These are phyloP conservation scores for Nemotelus pantherinus DNA, from an alignment of 2,888 invertebrate species.

Conservation along the genomic window DNA sequence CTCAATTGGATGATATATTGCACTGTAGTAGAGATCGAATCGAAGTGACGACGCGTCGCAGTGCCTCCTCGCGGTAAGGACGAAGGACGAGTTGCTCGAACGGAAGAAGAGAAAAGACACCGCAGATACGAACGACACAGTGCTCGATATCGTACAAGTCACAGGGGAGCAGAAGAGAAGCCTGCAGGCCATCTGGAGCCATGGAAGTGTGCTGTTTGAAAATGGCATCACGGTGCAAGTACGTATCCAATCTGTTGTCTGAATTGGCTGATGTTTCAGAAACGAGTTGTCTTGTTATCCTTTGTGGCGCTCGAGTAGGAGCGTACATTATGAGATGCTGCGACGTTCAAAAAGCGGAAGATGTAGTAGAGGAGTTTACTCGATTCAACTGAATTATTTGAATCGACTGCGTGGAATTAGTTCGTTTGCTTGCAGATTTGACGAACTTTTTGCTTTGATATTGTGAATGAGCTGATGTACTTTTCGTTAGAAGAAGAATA, in stretches of 20 bases:
- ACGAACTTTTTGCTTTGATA: too few relatives aligned
- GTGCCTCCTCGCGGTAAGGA: constrained; percentile 8
- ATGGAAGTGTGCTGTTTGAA: constrained; percentile 56
- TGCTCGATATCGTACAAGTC: constrained; percentile 5
- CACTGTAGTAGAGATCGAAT: constrained; percentile 21
- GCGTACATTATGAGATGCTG: too few relatives aligned
- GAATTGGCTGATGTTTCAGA: not conserved
- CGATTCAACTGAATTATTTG: too few relatives aligned
- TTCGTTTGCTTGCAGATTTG: too few relatives aligned
- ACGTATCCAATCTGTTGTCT: constrained; percentile 43
- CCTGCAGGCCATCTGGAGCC: constrained; percentile 33
- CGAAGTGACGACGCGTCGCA: constrained; percentile 26
- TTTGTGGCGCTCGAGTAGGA: constrained; percentile 2
- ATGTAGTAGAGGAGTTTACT: too few relatives aligned
- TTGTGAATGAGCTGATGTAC: too few relatives aligned
- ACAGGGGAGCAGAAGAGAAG: constrained; percentile 8
- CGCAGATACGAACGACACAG: too few relatives aligned
- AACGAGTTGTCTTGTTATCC: constrained; percentile 16
- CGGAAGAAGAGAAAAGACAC: not conserved
- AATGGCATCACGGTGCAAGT: constrained; percentile 56
- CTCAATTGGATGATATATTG: constrained; percentile 32
- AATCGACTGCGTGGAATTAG: too few relatives aligned
- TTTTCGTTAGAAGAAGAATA: too few relatives aligned
- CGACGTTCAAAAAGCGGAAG: too few relatives aligned
- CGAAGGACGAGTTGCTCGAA: constrained; percentile 15